A percentile compares a stretch with the other conserved stretches of the same genome.
Conservation (phyloP, 1,140 invertebrate genomes). For the Lucilia cuprina region DNA sequence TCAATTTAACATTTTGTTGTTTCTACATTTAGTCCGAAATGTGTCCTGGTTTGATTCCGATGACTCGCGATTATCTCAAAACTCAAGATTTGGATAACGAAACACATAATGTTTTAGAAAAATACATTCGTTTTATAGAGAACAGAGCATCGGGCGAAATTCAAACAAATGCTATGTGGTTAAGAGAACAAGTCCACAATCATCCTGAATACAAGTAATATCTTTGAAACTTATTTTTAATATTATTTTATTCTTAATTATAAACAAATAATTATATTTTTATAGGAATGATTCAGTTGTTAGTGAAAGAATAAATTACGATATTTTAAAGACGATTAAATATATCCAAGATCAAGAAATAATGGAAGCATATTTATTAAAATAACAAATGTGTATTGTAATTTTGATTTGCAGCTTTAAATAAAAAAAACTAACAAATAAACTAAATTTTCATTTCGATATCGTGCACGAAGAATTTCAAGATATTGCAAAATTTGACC, state of each 20-base stretch:
- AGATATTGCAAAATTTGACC: no score
- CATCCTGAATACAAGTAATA: conserved; percentile 89
- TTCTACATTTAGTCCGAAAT: conserved; percentile 66
- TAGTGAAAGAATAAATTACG: conserved; percentile 89
- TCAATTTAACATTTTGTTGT: background rate
- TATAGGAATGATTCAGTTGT: conserved; percentile 83
- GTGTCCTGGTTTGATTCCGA: conserved; percentile 92
- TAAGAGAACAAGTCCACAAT: conserved; percentile 85
- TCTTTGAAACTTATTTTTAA: background rate
- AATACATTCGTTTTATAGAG: conserved; percentile 95
- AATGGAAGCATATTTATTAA: background rate
- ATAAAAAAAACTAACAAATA: no score
- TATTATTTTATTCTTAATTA: no score
- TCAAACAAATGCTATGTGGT: conserved; percentile 89
- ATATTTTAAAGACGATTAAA: conserved; percentile 81
- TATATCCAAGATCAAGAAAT: conserved; percentile 74
- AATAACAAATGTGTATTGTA: background rate
- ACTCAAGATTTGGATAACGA: conserved; percentile 96
- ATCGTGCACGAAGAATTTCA: no score
- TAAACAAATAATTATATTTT: no score
- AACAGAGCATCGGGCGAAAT: conserved; percentile 86
- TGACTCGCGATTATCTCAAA: conserved; percentile 92
- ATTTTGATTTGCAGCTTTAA: no score
- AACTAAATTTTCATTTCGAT: no score
- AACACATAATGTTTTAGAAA: conserved; percentile 94